Base-by-base conservation (phyloP, 2,113 vertebrate species). In the Piprites chloris region DNA sequence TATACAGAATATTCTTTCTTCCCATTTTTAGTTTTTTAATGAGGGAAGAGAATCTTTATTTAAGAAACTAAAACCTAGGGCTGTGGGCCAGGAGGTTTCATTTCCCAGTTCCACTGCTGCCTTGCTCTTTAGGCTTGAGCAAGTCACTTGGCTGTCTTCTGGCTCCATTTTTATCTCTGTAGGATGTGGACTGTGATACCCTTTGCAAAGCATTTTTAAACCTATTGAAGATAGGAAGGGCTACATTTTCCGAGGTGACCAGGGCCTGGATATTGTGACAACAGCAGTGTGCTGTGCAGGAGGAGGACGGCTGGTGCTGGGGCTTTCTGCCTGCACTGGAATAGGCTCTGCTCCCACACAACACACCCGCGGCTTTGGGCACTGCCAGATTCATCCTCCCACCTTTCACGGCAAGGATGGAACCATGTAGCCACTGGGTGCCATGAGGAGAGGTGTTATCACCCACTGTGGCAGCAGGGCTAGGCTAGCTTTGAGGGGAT, bases 11-110 rank as follows among this genome's bases (percentile, higher is more conserved):
- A 80, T 55, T 91, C 50, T 27, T 85, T 62, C 35, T 58, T 94
- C 78, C 19, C 58, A 76, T 89, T 87, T 92, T 85, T 66, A 93
- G 30, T 37, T 89, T 91, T 88, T 94, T 96, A 94, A 95, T 94
- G 85, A 92, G 75, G 72, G 83, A 92, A 81, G 75, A 92, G 55
- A 84, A 82, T 80, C 75, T 32, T 80, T 91, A 72, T 77, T 88
- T 79, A 84, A 93, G 93, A 83, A 90, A 28, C 35, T 69, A 77
- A 95, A 96, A 94, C 82, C n/a, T 76, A 26, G 46, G 13, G 56
- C 78, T 83, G 46, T 79, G 35, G 74, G 42, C 84, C 67, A 83
- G 55, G 23, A 90, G 30, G 78, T 85, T 97, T 91, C 33, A 55
- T 80, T 96, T 95, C 75, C 58, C 63, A 71, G 27, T 91, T 91